phyloP scores from a whole-genome alignment of 2,797 vertebrate genomes.

The Dicrostonyx torquatus region DNA sequence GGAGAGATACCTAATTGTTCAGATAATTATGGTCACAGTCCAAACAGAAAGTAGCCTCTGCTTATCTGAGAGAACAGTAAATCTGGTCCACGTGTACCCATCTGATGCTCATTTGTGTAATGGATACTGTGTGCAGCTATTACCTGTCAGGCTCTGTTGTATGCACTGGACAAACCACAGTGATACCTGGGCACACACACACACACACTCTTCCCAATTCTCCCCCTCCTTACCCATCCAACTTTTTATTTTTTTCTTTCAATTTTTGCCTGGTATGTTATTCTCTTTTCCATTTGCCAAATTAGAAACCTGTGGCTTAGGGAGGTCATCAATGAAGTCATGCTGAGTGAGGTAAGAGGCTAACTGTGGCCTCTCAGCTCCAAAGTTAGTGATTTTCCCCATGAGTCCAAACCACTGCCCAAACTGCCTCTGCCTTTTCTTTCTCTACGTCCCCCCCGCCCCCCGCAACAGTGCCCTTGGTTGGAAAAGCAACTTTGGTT shows the following conservation, averaged over 20 bases:
- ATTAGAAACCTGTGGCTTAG: background rate
- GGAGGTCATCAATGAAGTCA: background rate
- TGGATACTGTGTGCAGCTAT: background rate
- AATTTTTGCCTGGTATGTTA: background rate
- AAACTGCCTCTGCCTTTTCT: background rate
- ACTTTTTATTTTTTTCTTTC: background rate
- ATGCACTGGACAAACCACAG: background rate
- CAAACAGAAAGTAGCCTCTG: background rate
- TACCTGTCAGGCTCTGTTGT: background rate
- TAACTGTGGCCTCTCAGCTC: background rate
- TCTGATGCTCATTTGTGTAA: background rate
- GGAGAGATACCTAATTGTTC: background rate
- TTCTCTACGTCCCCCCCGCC: accelerated
- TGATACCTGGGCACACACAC: background rate
- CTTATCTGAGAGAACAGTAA: background rate
- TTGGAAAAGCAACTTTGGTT: background rate
- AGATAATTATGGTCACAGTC: background rate
- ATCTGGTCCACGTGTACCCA: background rate
- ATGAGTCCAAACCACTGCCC: background rate
- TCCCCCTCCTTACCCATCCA: background rate
- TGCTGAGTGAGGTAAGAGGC: background rate
- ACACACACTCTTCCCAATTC: background rate
- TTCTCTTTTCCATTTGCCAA: constrained; percentile 20
- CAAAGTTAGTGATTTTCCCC: background rate
- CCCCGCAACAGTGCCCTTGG: background rate